These are phyloP conservation scores for Drosophila truncata DNA, from an alignment of 1,140 invertebrate genomes.

Conservation along the genomic window DNA sequence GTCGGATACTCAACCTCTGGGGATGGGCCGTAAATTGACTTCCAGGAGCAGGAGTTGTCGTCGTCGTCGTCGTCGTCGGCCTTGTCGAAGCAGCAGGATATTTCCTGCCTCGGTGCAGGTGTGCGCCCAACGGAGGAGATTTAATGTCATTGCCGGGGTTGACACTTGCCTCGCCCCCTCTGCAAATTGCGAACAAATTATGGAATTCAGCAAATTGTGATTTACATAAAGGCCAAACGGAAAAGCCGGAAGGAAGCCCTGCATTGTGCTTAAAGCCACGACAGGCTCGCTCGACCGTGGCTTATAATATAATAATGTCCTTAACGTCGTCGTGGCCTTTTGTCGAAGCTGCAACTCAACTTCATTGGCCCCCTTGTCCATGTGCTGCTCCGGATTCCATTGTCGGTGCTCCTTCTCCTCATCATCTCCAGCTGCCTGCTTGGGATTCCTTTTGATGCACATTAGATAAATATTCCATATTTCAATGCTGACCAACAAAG, in stretches of 20 bases:
- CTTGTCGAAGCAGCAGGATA: background rate
- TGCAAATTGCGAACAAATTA: conserved; percentile 54
- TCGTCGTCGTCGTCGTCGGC: background rate
- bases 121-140: conserved; percentile 22
- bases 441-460: conserved; percentile 60
- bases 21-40: conserved; percentile 50
- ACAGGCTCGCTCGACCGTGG: conserved; percentile 16
- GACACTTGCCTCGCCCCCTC: conserved; percentile 3
- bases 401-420: background rate
- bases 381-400: conserved; percentile 21
- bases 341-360: conserved; percentile 30
- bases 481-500: conserved; percentile 55
- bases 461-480: conserved; percentile 72
- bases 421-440: conserved; percentile 22
- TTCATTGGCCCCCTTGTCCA: conserved; percentile 9
- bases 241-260: conserved; percentile 24
- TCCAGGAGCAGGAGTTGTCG: conserved; percentile 18
- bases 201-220: conserved; percentile 48
- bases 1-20: conserved; percentile 23
- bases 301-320: conserved; percentile 39
- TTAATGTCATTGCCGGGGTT: conserved; percentile 44
- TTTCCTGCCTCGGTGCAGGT: conserved; percentile 35
- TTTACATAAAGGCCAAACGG: conserved; percentile 23
- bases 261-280: conserved; percentile 29
- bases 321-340: conserved; percentile 26